Percentiles rank a stretch among this genome's conserved stretches.
Evolutionary conservation across 2,888 invertebrate genomes (phyloP).

Genomic region (Drosophila paracracens): DNA sequence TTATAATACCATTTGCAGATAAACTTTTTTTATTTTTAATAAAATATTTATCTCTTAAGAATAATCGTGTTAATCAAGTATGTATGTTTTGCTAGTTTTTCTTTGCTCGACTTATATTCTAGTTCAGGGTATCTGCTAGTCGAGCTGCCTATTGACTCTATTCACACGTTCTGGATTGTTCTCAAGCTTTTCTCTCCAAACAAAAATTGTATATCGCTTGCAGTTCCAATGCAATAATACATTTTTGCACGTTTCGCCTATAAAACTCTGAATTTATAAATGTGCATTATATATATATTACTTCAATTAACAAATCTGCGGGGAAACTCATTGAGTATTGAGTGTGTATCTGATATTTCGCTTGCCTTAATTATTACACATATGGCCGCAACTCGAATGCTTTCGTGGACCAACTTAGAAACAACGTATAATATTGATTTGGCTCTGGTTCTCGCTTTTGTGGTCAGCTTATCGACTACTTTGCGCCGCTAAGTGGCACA

Average conservation of each 20-base stretch:
- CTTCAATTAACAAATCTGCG: conserved; percentile 37
- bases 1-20: too few relatives aligned
- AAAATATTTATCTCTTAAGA: too few relatives aligned
- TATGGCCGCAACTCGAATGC: conserved; percentile 4
- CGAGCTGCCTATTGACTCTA: not conserved
- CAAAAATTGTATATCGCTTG: not conserved
- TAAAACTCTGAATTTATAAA: not conserved
- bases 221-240: not conserved
- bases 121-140: not conserved
- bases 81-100: not conserved
- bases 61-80: too few relatives aligned
- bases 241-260: not conserved
- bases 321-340: conserved; percentile 32
- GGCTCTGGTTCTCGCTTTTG: not conserved
- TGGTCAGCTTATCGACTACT: conserved; percentile 47
- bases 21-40: too few relatives aligned
- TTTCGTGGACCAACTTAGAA: conserved; percentile 8
- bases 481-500: conserved; percentile 63
- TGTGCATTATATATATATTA: not conserved
- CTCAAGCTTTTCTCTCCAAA: too few relatives aligned
- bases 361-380: conserved; percentile 36
- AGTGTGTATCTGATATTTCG: conserved; percentile 22
- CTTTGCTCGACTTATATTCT: not conserved
- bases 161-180: not conserved
- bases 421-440: not conserved